These are phyloP conservation scores for Galerucella pusilla DNA, from an alignment of 2,888 invertebrate species.

Conservation along the genomic window DNA sequence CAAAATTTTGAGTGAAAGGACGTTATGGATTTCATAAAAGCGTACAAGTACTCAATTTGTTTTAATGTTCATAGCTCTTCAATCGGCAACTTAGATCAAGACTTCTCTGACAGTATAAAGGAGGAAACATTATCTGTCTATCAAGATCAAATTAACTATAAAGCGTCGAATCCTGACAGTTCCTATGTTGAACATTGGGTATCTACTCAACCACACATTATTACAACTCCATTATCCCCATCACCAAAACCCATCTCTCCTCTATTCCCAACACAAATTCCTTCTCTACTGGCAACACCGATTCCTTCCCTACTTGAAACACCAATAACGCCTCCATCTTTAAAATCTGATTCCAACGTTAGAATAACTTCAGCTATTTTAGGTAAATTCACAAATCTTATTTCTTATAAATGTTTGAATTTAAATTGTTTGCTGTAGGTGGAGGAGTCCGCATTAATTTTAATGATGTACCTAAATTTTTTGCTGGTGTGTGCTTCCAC, in stretches of 20 bases:
- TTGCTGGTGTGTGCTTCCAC: constrained; percentile 36
- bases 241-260: not conserved
- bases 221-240: not conserved
- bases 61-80: not conserved
- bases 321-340: not conserved
- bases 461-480: constrained; percentile 28
- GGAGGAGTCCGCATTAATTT: constrained; percentile 26
- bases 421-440: constrained; percentile 17
- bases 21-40: too few species aligned
- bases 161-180: not conserved
- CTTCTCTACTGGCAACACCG: not conserved
- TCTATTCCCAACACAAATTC: not conserved
- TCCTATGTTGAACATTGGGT: constrained; percentile 4
- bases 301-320: not conserved
- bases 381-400: not conserved
- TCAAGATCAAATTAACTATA: not conserved
- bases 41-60: not conserved
- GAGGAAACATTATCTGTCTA: not conserved
- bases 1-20: too few species aligned
- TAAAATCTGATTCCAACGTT: not conserved
- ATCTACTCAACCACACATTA: not conserved
- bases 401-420: too few species aligned
- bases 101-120: not conserved
- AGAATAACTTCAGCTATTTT: not conserved
- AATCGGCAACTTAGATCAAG: not conserved